Evolutionary conservation across 2,113 vertebrate genomes (phyloP), one percentile per base, ranked within the genome.

Genomic region (Cephalopholis sonnerati): DNA sequence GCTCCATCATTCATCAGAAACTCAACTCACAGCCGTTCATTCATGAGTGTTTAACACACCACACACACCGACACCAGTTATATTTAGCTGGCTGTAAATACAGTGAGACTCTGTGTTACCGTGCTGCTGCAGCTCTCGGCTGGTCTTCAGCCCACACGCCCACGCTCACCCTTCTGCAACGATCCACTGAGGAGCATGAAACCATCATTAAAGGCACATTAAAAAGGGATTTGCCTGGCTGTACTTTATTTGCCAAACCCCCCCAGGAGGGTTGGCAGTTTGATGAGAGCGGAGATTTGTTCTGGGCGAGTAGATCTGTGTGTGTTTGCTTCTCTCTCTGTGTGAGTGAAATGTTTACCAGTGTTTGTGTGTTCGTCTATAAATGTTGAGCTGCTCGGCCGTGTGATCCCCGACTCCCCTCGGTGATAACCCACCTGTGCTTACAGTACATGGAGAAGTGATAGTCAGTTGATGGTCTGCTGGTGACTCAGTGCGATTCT

Each of bases 401-500:
- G 71, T 73, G 74, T 55, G 81, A 29, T 64, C 39, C 61, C 62
- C 3, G 3, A 36, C 57, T 73, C 72, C 70, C 81, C 24, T 39
- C 62, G 5, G 75, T 46, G 54, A 57, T 63, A 41, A 48, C 83
- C 84, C 27, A 69, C 69, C 84, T 54, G 64, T 53, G 62, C 72
- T 77, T 9, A 57, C 67, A 65, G 66, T 54, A 57, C 55, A 50
- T 6, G 29, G 50, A 63, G 81, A 76, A 57, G 83, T 79, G 83
- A 74, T 74, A 81, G 81, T 87, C 87, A 58, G 77, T 27, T 82
- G 81, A 85, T 64, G 76, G 44, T 82, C 85, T 68, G 70, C 62
- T 64, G 75, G 67, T 75, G 86, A 92, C 88, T 93, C 87, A 87
- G 39, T 79, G 65, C n/a, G 74, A 87, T 73, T 89, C 74, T 81